A percentile compares a stretch with the other conserved stretches of the same genome.
Evolutionary conservation across 2,797 vertebrate species (phyloP).

Genomic region (Cygnus olor): DNA sequence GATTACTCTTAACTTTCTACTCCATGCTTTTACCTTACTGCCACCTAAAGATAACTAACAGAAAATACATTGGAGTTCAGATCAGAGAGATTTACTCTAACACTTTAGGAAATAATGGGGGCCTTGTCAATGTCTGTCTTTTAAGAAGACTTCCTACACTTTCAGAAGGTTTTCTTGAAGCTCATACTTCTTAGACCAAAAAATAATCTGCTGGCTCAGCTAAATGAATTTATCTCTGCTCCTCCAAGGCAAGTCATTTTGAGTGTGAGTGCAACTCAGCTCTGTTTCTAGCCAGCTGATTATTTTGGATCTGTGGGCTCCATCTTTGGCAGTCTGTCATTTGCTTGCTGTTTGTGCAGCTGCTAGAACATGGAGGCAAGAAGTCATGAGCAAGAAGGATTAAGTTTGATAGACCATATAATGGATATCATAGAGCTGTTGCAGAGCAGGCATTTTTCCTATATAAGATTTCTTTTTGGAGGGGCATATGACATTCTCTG

Average conservation of each 20-base stretch:
- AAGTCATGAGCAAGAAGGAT: neutral
- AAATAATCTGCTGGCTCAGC: neutral
- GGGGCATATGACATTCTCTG: neutral
- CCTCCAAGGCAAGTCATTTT: rapidly evolving
- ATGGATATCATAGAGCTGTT: neutral
- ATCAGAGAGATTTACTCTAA: neutral
- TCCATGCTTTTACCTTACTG: conserved; percentile 59
- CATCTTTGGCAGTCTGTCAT: neutral
- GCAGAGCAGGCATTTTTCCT: neutral
- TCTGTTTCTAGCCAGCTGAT: neutral
- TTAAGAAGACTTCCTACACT: neutral
- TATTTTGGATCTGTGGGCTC: neutral
- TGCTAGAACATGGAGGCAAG: neutral
- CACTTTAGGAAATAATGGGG: neutral
- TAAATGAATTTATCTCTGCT: neutral
- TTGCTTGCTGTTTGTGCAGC: neutral
- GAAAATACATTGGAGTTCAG: conserved; percentile 28
- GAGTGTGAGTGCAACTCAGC: neutral
- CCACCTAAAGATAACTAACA: conserved; percentile 56
- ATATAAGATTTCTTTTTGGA: neutral
- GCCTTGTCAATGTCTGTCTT: neutral
- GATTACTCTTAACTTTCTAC: neutral
- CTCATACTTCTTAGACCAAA: neutral
- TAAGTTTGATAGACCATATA: neutral
- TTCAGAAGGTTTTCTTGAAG: neutral